Base-by-base conservation (phyloP, 2,113 vertebrate species). In the Columbina picui region DNA sequence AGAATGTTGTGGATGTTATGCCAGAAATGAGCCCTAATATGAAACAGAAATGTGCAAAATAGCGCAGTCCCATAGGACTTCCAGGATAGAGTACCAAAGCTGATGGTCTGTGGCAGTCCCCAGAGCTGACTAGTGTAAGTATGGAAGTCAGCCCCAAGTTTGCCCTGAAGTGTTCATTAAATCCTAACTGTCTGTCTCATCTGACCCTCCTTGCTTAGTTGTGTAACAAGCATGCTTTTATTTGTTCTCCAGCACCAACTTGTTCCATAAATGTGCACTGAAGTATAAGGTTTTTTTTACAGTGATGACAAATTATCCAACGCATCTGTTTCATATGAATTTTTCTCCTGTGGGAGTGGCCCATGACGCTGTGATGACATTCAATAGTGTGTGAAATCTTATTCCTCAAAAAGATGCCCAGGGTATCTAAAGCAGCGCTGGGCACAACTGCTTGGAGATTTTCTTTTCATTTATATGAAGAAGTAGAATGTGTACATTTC, bases 291-390 rank as follows among this genome's bases (percentile, higher is more conserved):
- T 91, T 96, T 96, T 94, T 69, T 98, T 94, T 97, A 98, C 98
- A 77, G 99, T 98, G 98, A 99, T 99, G 99, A 99, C 98, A 95
- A 97, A 98, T 98, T 98, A 98, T 98, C 98, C 98, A 98, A 97
- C 95, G 0, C 92, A 85, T 96, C 96, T 91, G 50, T 84, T 93
- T 92, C 19, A 1, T 52, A 57, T 36, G 53, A 79, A 4, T 76
- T 91, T 90, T 86, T 59, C n/a, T 84, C 55, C 6, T 4, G 34
- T 0, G 68, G 45, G 56, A 92, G 69, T 3, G 9, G 55, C n/a
- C 52, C 0, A 0, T 15, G 55, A 50, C 76, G 68, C 53, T 2
- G 3, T 32, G 19, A 19, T 50, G 34, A 43, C 20, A 20, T n/a
- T 22, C n/a, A 13, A 45, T 29, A 65, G 38, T 38, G 52, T 47